Conservation (phyloP, 2,797 vertebrate genomes). For the Mormyrops attenuatus region DNA sequence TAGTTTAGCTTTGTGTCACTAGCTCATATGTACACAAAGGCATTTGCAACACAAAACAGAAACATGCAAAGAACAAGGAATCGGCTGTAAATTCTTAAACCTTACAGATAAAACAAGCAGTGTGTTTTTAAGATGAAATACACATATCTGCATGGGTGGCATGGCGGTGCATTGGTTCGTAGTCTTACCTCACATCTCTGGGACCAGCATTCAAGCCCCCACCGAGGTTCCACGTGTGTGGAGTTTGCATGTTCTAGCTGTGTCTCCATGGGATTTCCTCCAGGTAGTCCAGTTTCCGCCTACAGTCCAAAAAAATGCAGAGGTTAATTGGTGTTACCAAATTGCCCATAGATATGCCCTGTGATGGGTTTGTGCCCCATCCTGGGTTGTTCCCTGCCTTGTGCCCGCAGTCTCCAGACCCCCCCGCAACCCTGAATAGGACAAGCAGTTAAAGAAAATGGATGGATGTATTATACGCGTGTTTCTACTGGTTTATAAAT, state of each 20-base stretch:
- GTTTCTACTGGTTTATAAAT: not conserved
- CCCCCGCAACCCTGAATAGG: not conserved
- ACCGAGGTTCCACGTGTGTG: not conserved
- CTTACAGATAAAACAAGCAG: not conserved
- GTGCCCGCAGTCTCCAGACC: not conserved
- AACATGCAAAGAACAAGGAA: not conserved
- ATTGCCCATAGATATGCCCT: not conserved
- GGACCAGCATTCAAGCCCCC: not conserved
- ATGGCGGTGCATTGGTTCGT: not conserved
- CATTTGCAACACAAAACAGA: not conserved
- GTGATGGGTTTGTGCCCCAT: not conserved
- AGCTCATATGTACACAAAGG: not conserved
- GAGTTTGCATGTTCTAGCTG: not conserved
- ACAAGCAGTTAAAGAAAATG: not conserved
- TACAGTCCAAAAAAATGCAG: not conserved
- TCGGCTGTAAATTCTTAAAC: not conserved
- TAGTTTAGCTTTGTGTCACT: not conserved
- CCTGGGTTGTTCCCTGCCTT: not conserved
- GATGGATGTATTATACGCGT: not conserved
- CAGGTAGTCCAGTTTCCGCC: not conserved
- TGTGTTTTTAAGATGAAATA: not conserved
- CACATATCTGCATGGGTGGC: not conserved
- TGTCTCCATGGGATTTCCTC: not conserved
- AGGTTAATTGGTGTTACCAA: not conserved
- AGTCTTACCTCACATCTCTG: not conserved